phyloP scores from a whole-genome alignment of 2,888 invertebrate species.

The Busseola fusca region DNA sequence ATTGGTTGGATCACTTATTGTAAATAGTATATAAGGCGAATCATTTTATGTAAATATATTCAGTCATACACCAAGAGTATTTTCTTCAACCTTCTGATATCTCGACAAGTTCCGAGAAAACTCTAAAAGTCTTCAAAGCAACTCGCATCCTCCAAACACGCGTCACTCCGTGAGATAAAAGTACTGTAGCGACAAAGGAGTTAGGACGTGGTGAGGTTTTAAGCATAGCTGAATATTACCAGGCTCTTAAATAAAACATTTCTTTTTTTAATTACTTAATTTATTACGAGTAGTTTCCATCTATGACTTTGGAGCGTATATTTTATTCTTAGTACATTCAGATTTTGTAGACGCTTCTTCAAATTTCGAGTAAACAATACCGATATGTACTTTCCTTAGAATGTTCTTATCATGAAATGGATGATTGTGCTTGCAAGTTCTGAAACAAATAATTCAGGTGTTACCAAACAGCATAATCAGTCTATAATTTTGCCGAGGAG shows the following conservation, averaged over 20 bases:
- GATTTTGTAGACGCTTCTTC: conserved; percentile 66
- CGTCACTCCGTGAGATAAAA: not conserved
- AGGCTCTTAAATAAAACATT: not conserved
- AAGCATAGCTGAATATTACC: not conserved
- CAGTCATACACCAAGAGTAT: no score
- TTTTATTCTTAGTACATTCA: conserved; percentile 11
- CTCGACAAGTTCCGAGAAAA: no score
- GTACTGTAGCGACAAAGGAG: not conserved
- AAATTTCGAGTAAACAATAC: conserved; percentile 69
- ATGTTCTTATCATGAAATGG: conserved; percentile 78
- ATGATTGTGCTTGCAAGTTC: conserved; percentile 71
- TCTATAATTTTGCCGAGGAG: not conserved
- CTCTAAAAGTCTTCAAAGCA: no score
- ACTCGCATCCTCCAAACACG: no score
- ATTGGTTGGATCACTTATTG: no score
- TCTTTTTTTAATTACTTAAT: no score
- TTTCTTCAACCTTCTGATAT: no score
- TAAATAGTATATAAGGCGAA: no score
- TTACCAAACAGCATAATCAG: not conserved
- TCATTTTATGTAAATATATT: no score
- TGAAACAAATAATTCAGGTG: conserved; percentile 25
- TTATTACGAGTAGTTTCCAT: not conserved
- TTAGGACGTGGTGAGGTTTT: not conserved
- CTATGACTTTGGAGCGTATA: not conserved
- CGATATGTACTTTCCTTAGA: conserved; percentile 70